These are phyloP conservation scores for Cheumatopsyche charites DNA, from an alignment of 1,140 invertebrate genomes.

Conservation along the genomic window DNA sequence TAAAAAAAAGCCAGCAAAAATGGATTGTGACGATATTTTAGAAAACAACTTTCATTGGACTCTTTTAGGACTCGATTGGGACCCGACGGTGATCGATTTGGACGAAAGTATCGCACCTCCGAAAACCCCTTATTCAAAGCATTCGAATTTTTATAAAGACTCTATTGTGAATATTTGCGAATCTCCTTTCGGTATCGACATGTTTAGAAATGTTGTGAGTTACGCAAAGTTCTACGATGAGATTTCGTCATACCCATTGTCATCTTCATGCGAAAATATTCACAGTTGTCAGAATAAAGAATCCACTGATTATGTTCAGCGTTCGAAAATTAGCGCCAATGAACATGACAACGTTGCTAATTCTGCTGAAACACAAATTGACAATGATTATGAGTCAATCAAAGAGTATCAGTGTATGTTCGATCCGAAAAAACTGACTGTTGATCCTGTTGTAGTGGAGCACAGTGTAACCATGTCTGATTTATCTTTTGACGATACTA, in stretches of 20 bases:
- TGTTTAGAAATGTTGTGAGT: too few species aligned
- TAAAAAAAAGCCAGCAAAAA: neutral
- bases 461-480: neutral
- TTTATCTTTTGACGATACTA: constrained; percentile 1
- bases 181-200: too few species aligned
- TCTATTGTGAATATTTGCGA: too few species aligned
- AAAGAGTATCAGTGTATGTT: neutral
- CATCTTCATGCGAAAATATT: too few species aligned
- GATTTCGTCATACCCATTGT: too few species aligned
- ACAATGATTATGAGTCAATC: neutral
- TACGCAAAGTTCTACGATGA: too few species aligned
- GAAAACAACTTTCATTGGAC: constrained; percentile 57
- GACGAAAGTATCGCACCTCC: constrained; percentile 23
- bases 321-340: too few species aligned
- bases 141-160: too few species aligned
- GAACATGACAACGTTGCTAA: too few species aligned
- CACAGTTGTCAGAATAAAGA: too few species aligned
- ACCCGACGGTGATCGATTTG: constrained; percentile 54
- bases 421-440: neutral
- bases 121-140: too few species aligned
- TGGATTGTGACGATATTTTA: constrained; percentile 50
- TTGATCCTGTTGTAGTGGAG: neutral
- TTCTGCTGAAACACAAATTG: neutral
- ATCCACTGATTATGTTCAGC: too few species aligned
- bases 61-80: constrained; percentile 55